phyloP scores from a whole-genome alignment of 2,113 vertebrate species.

The Platichthys flesus region DNA sequence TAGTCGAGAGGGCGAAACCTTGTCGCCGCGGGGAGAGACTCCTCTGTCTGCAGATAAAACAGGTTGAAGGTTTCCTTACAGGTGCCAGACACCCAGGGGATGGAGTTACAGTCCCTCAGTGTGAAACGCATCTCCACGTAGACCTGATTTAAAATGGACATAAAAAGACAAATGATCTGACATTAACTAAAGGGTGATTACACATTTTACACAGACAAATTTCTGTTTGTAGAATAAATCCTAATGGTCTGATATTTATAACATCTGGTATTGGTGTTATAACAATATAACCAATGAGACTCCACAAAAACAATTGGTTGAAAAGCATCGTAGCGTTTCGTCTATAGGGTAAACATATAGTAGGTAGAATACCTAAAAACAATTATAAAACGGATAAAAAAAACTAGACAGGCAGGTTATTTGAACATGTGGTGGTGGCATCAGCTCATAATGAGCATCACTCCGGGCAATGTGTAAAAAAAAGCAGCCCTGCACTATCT shows the following conservation, averaged over 20 bases:
- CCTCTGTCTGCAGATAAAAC: constrained; percentile 93
- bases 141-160: constrained; percentile 50
- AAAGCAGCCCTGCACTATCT: constrained; percentile 2
- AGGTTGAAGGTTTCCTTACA: constrained; percentile 99
- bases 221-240: background rate
- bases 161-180: constrained; percentile 1
- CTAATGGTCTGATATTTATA: too few species aligned
- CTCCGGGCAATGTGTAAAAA: constrained; percentile 3
- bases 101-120: constrained; percentile 97
- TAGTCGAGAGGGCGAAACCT: constrained; percentile 90
- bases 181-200: background rate
- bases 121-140: constrained; percentile 98
- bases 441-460: background rate
- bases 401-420: background rate
- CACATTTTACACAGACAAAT: background rate
- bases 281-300: too few species aligned
- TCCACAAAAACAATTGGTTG: too few species aligned
- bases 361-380: background rate
- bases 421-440: too few species aligned
- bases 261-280: too few species aligned
- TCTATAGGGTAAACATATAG: background rate
- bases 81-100: constrained; percentile 96
- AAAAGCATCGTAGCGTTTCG: too few species aligned
- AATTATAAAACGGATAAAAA: background rate
- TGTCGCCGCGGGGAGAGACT: constrained; percentile 83